phyloP scores from a whole-genome alignment of 2,888 invertebrate genomes.

The Elmis aenea region DNA sequence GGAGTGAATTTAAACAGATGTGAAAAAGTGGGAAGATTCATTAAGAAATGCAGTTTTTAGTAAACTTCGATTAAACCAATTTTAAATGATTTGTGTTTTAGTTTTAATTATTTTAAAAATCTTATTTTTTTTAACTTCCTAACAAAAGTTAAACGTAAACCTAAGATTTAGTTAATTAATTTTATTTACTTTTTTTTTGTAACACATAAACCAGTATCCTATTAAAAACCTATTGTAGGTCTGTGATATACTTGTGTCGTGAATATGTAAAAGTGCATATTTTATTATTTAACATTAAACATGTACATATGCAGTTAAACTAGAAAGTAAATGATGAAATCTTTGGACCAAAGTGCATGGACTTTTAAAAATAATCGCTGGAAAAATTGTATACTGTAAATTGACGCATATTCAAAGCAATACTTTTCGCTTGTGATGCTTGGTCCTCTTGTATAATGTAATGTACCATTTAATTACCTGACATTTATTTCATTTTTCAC shows the following conservation, averaged over 20 bases:
- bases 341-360: conserved; percentile 45
- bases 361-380: conserved; percentile 21
- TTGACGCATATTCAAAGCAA: conserved; percentile 46
- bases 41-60: too few relatives aligned
- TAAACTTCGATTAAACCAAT: too few relatives aligned
- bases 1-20: conserved; percentile 13
- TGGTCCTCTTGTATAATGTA: not conserved
- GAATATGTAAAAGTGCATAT: conserved; percentile 35
- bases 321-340: conserved; percentile 34
- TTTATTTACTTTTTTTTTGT: not conserved
- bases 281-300: conserved; percentile 33
- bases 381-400: conserved; percentile 17
- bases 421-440: conserved; percentile 45
- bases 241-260: conserved; percentile 49
- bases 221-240: conserved; percentile 42
- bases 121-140: not conserved
- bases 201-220: conserved; percentile 11
- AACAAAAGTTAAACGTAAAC: too few relatives aligned
- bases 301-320: conserved; percentile 34
- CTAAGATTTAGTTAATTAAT: too few relatives aligned
- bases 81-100: too few relatives aligned
- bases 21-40: too few relatives aligned
- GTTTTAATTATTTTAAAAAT: not conserved
- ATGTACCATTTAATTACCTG: not conserved
- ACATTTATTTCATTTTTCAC: not conserved